Evolutionary conservation across 2,797 vertebrate species (phyloP), one percentile per base, ranked within the genome.

Genomic region (Oceanodroma leucorhoa): DNA sequence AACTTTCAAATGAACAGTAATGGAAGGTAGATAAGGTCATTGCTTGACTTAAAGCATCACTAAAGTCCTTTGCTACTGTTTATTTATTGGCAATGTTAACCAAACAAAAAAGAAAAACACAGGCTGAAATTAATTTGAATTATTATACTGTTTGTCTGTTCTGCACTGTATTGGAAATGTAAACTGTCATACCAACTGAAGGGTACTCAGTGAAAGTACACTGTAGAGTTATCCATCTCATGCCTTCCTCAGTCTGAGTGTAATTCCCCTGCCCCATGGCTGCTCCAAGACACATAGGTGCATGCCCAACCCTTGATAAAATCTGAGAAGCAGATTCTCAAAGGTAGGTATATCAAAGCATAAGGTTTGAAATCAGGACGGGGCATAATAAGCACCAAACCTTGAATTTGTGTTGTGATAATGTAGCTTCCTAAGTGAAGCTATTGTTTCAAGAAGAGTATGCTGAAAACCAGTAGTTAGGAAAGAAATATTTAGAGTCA

Each of bases 261-360:
- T 6, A 57, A n/a, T 46, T 88, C 14, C 22, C 8, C 4, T 5
- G 5, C 7, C 13, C 6, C 1, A 0, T 34, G 29, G 24, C 27
- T 66, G 13, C 24, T 86, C 13, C 24, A 34, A 83, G 29, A 62
- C 4, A 36, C 6, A 8, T 0, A 30, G 24, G 5, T 20, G 9
- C 12, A 24, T 30, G 5, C 6, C 8, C 16, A 79, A 1, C 5
- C 19, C 10, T 22, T 30, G 8, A 19, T 22, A 62, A 75, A 78
- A 81, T 14, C 24, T 46, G 23, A 32, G 34, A 50, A 89, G 10
- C 8, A 46, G 17, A 38, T 40, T 62, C n/a, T 70, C 6, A 43
- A 53, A 73, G 5, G 5, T 29, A 34, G 1, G 1, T 24, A 15
- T 43, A 69, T 11, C 15, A 55, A 66, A 76, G 20, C 43, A 34